Conservation (phyloP, 2,113 vertebrate species). For the Atlantisia rogersi region DNA sequence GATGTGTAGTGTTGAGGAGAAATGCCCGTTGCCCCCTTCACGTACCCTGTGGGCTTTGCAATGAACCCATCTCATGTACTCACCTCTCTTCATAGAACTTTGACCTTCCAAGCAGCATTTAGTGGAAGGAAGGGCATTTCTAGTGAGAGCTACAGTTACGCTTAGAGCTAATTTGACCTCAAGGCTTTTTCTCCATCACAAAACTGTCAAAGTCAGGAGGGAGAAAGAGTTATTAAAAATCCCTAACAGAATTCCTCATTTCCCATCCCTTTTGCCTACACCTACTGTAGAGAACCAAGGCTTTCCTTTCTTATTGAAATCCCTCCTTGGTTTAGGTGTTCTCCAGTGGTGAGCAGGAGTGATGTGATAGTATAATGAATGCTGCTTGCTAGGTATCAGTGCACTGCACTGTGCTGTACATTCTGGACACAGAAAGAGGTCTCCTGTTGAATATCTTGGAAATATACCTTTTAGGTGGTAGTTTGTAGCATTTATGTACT, state of each 20-base stretch:
- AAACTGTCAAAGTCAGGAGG: neutral
- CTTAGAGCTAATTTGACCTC: neutral
- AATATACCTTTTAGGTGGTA: neutral
- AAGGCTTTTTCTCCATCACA: neutral
- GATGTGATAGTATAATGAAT: neutral
- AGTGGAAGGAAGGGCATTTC: neutral
- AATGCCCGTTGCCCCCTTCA: neutral
- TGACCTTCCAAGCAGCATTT: neutral
- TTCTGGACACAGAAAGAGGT: neutral
- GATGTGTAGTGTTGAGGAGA: neutral
- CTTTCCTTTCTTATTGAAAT: neutral
- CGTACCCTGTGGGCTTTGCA: rapidly evolving
- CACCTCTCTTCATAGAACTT: neutral
- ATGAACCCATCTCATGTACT: neutral
- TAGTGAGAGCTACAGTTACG: neutral
- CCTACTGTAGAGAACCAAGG: neutral
- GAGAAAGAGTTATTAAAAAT: neutral
- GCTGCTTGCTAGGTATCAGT: neutral
- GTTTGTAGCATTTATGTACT: neutral
- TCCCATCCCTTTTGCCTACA: neutral
- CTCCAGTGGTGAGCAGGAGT: neutral
- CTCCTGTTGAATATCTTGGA: neutral
- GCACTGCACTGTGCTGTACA: neutral
- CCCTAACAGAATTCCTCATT: neutral
- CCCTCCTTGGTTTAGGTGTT: neutral